Conservation (phyloP, 1,140 invertebrate species). For the Mylabris phalerata region DNA sequence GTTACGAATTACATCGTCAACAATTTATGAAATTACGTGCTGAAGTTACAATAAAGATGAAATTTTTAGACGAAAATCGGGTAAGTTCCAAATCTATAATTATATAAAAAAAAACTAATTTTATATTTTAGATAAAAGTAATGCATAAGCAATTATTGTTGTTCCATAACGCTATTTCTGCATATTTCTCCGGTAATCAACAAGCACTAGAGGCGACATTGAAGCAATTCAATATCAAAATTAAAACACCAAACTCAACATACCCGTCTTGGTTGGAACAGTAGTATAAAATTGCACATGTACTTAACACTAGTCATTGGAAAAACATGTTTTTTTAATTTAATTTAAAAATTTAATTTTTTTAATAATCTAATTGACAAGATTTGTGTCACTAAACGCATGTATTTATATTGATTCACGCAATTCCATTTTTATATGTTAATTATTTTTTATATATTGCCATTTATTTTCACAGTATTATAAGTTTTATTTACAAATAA, state of each 20-base stretch:
- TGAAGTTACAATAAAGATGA: conserved; percentile 92
- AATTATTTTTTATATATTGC: too few species aligned
- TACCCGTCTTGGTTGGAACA: conserved; percentile 73
- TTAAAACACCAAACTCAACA: conserved; percentile 65
- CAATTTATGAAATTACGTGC: conserved; percentile 86
- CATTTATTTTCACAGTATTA: too few species aligned
- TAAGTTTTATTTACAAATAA: too few species aligned
- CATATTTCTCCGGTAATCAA: conserved; percentile 95
- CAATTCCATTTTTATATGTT: too few species aligned
- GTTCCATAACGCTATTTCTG: conserved; percentile 93
- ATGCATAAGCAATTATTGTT: conserved; percentile 96
- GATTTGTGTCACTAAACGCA: too few species aligned
- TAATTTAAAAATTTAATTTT: too few species aligned
- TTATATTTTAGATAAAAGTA: conserved; percentile 77
- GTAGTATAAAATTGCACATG: conserved; percentile 38
- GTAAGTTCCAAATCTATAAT: conserved; percentile 46
- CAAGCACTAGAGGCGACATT: conserved; percentile 87
- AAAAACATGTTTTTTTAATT: too few species aligned
- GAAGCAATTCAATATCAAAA: conserved; percentile 92
- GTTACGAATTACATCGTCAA: conserved; percentile 77
- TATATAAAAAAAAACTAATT: conserved; percentile 5
- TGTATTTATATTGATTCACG: too few species aligned
- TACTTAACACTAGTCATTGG: too few species aligned
- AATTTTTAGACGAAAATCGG: conserved; percentile 94
- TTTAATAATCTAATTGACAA: too few species aligned